Percentiles rank a stretch among this genome's conserved stretches.
These are phyloP conservation scores for Tortricodes alternella DNA, from an alignment of 2,888 invertebrate genomes.

Conservation along the genomic window DNA sequence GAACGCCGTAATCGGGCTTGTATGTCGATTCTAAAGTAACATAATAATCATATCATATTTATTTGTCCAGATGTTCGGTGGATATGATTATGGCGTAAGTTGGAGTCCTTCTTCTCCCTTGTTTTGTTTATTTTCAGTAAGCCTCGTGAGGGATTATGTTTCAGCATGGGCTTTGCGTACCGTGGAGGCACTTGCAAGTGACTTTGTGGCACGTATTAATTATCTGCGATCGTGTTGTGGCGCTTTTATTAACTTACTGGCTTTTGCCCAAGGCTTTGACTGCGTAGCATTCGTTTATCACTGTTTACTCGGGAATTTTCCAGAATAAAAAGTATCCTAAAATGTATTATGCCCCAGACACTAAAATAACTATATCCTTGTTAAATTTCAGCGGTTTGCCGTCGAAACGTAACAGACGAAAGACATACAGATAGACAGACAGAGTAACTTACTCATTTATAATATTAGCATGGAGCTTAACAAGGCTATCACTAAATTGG, in stretches of 20 bases:
- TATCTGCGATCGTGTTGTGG: not conserved
- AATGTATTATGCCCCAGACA: too few species aligned
- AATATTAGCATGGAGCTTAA: too few species aligned
- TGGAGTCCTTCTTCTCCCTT: slow-evolving; percentile 46
- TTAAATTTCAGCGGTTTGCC: too few species aligned
- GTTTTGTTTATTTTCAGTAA: slow-evolving; percentile 43
- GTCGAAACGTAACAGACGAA: too few species aligned
- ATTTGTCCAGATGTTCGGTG: slow-evolving; percentile 81
- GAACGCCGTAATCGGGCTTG: not conserved
- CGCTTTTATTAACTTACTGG: not conserved
- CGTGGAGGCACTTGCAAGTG: not conserved
- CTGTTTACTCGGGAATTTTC: too few species aligned
- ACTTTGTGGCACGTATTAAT: not conserved
- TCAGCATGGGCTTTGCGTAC: slow-evolving; percentile 22
- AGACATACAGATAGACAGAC: too few species aligned
- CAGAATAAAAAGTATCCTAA: too few species aligned
- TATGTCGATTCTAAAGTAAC: slow-evolving; percentile 24
- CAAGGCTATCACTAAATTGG: too few species aligned
- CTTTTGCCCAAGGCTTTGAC: too few species aligned
- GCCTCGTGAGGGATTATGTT: slow-evolving; percentile 32
- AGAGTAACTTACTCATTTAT: too few species aligned
- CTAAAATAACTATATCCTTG: too few species aligned
- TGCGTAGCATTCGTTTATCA: too few species aligned
- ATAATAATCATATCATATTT: slow-evolving; percentile 45
- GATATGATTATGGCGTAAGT: slow-evolving; percentile 83